Percentiles rank a stretch among this genome's conserved stretches.
Conservation (phyloP, 2,797 vertebrate genomes). For the Argyrosomus regius region DNA sequence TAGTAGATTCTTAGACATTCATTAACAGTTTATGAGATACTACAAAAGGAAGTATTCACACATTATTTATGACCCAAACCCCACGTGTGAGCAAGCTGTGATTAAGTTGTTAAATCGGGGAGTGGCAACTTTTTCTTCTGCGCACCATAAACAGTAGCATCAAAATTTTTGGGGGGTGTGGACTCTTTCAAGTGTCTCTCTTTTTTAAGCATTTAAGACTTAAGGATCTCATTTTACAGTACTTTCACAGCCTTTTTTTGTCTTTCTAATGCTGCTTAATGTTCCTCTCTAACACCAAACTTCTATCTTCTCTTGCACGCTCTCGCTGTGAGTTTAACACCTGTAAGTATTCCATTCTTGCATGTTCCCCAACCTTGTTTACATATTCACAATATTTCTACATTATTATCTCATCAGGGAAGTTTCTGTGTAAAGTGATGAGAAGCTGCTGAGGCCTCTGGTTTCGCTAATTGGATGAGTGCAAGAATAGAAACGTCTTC, state of each 20-base stretch:
- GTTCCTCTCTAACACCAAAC: not conserved
- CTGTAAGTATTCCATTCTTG: not conserved
- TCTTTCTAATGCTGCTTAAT: not conserved
- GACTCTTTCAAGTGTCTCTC: not conserved
- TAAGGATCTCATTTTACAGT: not conserved
- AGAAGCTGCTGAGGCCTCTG: conserved; percentile 24
- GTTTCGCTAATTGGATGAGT: conserved; percentile 56
- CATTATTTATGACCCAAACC: not conserved
- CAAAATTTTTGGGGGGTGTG: not conserved
- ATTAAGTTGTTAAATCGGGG: not conserved
- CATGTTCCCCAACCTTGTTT: not conserved
- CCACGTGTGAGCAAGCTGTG: not conserved
- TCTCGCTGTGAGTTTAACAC: not conserved
- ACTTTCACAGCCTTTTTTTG: not conserved
- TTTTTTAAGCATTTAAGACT: not conserved
- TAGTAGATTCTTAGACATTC: not conserved
- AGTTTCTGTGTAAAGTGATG: not conserved
- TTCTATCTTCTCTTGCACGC: not conserved
- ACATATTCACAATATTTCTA: not conserved
- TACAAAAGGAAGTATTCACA: too few relatives aligned
- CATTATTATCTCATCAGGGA: not conserved
- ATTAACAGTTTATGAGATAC: not conserved
- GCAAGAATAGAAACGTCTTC: conserved; percentile 43
- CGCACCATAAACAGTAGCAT: not conserved
- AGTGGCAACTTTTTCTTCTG: not conserved